These are phyloP conservation scores for Adelognathus sp. DNA, from an alignment of 2,888 invertebrate species.

Conservation along the genomic window DNA sequence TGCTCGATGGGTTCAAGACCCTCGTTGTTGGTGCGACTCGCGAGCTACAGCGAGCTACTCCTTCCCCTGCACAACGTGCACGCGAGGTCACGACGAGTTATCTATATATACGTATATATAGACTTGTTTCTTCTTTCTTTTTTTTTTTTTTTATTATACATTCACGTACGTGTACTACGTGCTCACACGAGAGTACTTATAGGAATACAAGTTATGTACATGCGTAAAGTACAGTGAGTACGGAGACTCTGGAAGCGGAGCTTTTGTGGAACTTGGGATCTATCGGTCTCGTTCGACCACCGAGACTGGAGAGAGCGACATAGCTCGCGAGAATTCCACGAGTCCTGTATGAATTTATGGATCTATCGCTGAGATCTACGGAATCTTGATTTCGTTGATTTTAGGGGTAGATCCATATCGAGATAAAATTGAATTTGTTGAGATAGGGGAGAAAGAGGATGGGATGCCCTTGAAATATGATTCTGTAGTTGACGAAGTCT, in stretches of 20 bases:
- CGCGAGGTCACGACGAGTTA: slow-evolving; percentile 75
- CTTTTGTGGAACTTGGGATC: slow-evolving; percentile 12
- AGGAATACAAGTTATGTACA: slow-evolving; percentile 4
- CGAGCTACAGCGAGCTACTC: slow-evolving; percentile 57
- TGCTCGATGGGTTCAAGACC: slow-evolving; percentile 76
- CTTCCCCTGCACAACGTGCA: slow-evolving; percentile 38
- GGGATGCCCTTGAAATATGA: background rate
- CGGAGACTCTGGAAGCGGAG: background rate
- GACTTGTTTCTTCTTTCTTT: background rate
- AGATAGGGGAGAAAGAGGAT: background rate
- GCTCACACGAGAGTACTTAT: background rate
- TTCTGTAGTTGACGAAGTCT: too few species aligned
- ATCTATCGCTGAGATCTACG: slow-evolving; percentile 47
- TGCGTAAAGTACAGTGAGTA: background rate
- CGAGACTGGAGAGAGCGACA: background rate
- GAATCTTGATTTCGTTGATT: slow-evolving; percentile 16
- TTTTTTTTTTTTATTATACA: background rate
- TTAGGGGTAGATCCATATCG: background rate
- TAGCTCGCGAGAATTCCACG: background rate
- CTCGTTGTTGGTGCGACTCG: slow-evolving; percentile 71
- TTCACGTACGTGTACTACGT: background rate
- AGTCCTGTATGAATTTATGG: slow-evolving; percentile 17
- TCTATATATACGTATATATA: slow-evolving; percentile 25
- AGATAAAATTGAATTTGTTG: background rate
- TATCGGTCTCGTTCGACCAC: slow-evolving; percentile 15